phyloP scores from a whole-genome alignment of 2,888 invertebrate species.

The Drosophila dives region DNA sequence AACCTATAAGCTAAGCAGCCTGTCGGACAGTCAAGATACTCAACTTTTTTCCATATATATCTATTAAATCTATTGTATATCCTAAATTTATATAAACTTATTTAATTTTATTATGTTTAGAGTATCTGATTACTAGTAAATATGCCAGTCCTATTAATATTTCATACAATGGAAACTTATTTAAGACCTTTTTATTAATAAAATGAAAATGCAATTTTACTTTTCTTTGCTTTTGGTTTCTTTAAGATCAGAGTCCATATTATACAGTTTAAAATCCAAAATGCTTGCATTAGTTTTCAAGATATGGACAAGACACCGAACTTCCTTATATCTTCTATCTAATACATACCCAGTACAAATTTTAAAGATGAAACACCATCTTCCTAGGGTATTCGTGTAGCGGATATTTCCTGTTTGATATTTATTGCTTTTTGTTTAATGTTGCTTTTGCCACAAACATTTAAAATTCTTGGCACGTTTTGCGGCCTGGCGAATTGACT shows the following conservation, averaged over 20 bases:
- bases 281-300: not conserved
- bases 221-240: not conserved
- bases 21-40: not conserved
- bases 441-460: slow-evolving; percentile 41
- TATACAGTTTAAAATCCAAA: not conserved
- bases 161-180: not conserved
- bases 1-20: not conserved
- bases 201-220: too few species aligned
- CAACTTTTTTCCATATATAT: too few species aligned
- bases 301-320: too few species aligned
- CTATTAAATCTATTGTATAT: too few species aligned
- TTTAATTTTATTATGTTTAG: not conserved
- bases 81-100: not conserved
- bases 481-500: slow-evolving; percentile 65
- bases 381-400: not conserved
- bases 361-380: too few species aligned
- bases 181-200: not conserved
- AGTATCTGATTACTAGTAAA: not conserved
- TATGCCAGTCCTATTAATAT: not conserved
- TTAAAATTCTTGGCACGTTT: slow-evolving; percentile 71
- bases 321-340: too few species aligned
- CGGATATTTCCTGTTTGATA: not conserved
- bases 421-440: slow-evolving; percentile 2
- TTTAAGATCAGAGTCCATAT: not conserved
- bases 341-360: too few species aligned